Conservation (phyloP, 2,888 invertebrate genomes). For the Nymphalis urticae region DNA sequence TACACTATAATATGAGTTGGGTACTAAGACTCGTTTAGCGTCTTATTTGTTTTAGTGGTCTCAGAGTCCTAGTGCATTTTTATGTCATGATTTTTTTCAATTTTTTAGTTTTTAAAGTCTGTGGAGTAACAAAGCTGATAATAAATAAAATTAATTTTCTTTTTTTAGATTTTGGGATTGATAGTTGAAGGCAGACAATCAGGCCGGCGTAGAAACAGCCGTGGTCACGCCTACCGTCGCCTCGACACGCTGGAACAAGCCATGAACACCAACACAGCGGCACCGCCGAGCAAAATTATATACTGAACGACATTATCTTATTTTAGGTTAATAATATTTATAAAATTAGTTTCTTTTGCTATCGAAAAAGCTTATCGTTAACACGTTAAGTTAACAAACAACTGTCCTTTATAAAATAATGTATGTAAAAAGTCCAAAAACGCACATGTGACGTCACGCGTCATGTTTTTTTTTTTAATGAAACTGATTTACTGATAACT, state of each 20-base stretch:
- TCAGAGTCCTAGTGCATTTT: too few relatives aligned
- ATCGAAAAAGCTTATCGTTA: background rate
- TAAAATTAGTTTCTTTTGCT: background rate
- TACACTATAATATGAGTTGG: too few relatives aligned
- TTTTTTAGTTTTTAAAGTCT: too few relatives aligned
- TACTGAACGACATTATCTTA: constrained; percentile 48
- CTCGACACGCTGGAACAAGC: constrained; percentile 75
- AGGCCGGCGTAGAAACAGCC: constrained; percentile 67
- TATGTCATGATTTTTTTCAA: too few relatives aligned
- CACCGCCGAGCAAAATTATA: constrained; percentile 75
- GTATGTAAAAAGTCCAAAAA: background rate
- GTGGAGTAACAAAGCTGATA: too few relatives aligned
- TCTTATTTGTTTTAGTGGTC: too few relatives aligned
- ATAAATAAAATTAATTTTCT: background rate
- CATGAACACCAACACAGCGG: constrained; percentile 64
- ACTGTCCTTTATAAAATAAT: background rate
- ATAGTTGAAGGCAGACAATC: constrained; percentile 69
- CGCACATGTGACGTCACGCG: background rate
- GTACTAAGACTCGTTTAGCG: too few relatives aligned
- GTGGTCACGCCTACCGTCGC: constrained; percentile 72
- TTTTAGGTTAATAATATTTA: constrained; percentile 1
- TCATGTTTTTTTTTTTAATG: background rate
- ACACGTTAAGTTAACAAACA: too few relatives aligned
- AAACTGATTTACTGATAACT: background rate
- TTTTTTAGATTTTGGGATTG: constrained; percentile 68